phyloP scores from a whole-genome alignment of 2,888 invertebrate genomes.

The Erebia ligea region DNA sequence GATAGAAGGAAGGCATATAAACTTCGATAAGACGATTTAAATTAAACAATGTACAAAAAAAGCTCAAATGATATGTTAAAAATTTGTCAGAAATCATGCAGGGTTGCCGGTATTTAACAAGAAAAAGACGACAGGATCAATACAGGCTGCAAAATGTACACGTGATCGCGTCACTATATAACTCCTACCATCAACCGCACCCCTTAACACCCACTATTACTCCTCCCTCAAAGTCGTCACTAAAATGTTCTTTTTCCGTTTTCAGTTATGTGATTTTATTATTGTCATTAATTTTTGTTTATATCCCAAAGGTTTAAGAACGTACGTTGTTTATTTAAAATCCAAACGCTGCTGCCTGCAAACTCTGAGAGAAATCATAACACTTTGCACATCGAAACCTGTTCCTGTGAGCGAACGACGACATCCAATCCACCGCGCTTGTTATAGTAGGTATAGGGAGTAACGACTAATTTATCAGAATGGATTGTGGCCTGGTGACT shows the following conservation, averaged over 20 bases:
- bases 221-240: conserved; percentile 68
- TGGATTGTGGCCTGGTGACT: too few species aligned
- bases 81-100: conserved; percentile 52
- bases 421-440: conserved; percentile 34
- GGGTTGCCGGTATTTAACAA: conserved; percentile 63
- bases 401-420: conserved; percentile 67
- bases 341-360: conserved; percentile 26
- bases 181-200: conserved; percentile 71
- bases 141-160: conserved; percentile 82
- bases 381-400: conserved; percentile 54
- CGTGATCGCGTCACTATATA: conserved; percentile 82
- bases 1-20: background rate
- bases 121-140: conserved; percentile 77
- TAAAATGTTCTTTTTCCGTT: conserved; percentile 67
- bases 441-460: background rate
- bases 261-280: conserved; percentile 47
- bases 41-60: background rate
- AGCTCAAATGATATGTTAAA: background rate
- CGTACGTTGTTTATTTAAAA: conserved; percentile 11
- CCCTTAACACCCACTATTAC: conserved; percentile 72
- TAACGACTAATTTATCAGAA: background rate
- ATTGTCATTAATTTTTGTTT: background rate
- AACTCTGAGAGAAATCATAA: conserved; percentile 34
- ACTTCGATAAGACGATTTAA: background rate
- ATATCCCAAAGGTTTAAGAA: background rate